Base-by-base conservation (phyloP, 92 coral and sea anemone species). In the Epizoanthus rinbou region DNA sequence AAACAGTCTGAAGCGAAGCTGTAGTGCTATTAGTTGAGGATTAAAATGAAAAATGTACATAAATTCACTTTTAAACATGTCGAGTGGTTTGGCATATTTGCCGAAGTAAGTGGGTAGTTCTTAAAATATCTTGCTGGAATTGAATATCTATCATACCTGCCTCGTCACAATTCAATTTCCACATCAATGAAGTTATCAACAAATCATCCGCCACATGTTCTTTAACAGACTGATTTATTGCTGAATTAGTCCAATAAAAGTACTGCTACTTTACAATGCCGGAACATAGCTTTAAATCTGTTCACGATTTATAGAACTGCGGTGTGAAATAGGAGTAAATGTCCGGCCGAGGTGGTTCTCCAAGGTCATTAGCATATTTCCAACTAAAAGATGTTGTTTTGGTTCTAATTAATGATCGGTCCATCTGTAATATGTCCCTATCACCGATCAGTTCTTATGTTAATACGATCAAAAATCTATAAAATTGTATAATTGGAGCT, bases 171-270 rank as follows among this genome's bases (percentile, higher is more conserved):
- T 47, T 71, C 17, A 21, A n/a, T 71, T 71, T 45, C 76, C 33
- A 39, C 54, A 71, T 45, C 58, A 16, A 41, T 25, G 5, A 74
- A 53, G 11, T 15, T 6, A 28, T 24, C 63, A 6, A 53, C 25
- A 74, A 74, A 74, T 31, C 64, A 24, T 24, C 45, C 24, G 18
- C 45, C 80, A 74, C 23, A 74, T 54, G 50, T 57, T 25, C 64
- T 74, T 74, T 6, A 54, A 74, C 28, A 33, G 65, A 74, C 57
- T 53, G 64, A 54, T 74, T 74, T 74, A 74, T 74, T 74, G 37
- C 22, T 39, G 14, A 74, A 74, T 21, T 74, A 56, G 22, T 16
- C 41, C 33, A 74, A 28, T 56, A 31, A 57, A 74, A 56, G 17
- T 31, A 74, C 0, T 28, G 33, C 50, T 54, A 53, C 31, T 23